Base-by-base conservation (phyloP, 2,888 invertebrate species). In the Caenorhabditis imperialis region DNA sequence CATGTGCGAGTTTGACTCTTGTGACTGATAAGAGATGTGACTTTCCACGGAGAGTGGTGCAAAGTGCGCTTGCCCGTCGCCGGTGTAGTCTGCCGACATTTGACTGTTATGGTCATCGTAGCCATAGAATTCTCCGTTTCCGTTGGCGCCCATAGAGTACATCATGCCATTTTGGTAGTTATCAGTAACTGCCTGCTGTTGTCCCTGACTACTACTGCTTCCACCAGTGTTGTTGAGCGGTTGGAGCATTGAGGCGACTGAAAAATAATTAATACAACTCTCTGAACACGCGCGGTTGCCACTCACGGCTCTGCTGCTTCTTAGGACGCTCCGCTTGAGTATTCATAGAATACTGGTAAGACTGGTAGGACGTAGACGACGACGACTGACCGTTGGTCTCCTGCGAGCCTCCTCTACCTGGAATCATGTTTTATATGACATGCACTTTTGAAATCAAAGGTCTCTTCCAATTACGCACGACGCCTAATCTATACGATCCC, bases 211-310 rank as follows among this genome's bases (percentile, higher is more conserved):
- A 30, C 22, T 27, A 16, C n/a, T 27, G 27, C 14, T 14, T 6
- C 27, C 22, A 33, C 25, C 22, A 14, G 30, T 30, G n/a, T n/a
- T n/a, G n/a, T n/a, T n/a, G 5, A 55, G 20, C 7, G 55, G 55
- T 6, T 27, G 30, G 14, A 55, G 55, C 55, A 55, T 55, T 20
- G 55, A 55, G 14, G 55, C 55, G 8, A 55, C 55, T 55, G 44
- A 23, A 54, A 54, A 10, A 47, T 4, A 10, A 4, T 47, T 14
- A 22, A 14, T 10, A 23, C 4, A 25, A 5, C n/a, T n/a, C n/a
- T 16, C 38, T 40, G 8, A 3, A 8, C 12, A 12, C 16, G 12
- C 2, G 5, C 22, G 1, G 14, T 5, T 7, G 22, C 3, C n/a
- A 30, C 55, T 55, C 14, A 55, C 55, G 20, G 20, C 55, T 55